Evolutionary conservation across 2,113 vertebrate genomes (phyloP), one percentile per base, ranked within the genome.

Genomic region (Alaudala cheleensis): DNA sequence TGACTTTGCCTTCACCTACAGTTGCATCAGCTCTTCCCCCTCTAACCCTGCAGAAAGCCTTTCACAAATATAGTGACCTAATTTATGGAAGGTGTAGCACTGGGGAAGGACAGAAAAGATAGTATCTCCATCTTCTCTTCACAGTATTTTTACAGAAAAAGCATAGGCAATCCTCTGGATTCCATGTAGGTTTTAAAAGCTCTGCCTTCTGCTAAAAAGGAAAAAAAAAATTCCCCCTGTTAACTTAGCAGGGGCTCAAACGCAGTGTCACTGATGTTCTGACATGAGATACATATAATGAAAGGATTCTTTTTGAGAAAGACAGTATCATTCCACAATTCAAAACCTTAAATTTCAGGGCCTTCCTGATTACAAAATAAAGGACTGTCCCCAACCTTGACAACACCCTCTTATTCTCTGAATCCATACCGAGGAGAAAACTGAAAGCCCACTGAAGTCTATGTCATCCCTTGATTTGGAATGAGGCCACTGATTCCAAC

Each of bases 1-100:
- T 39, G 73, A 64, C 51, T 90, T 82, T 80, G 57, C 45, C 34
- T 73, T 90, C 74, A 83, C 39, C 82, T 83, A 66, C 1, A 84
- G 80, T 21, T 81, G 25, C 58, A 86, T 86, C 3, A 6, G 12
- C 58, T 72, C 13, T 39, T 80, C 50, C 58, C 20, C 37, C 25
- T 85, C 54, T 77, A 88, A 77, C 71, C 24, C 51, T 82, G 47
- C 81, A 91, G 86, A 90, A 94, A 80, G 50, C 21, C 39, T 65
- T 66, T 92, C 70, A 57, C 19, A 72, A 72, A 45, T 62, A 42
- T 0, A 72, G 51, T 44, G 29, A 56, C 16, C 61, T 77, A 49
- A 88, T 76, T 89, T 88, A 94, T 66, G 24, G 34, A 92, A 70
- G 24, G 34, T 44, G 51, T 50, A 77, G 34, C 42, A 28, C 9